Conservation (phyloP, 2,888 invertebrate species). For the Stenolophus ochropezus region DNA sequence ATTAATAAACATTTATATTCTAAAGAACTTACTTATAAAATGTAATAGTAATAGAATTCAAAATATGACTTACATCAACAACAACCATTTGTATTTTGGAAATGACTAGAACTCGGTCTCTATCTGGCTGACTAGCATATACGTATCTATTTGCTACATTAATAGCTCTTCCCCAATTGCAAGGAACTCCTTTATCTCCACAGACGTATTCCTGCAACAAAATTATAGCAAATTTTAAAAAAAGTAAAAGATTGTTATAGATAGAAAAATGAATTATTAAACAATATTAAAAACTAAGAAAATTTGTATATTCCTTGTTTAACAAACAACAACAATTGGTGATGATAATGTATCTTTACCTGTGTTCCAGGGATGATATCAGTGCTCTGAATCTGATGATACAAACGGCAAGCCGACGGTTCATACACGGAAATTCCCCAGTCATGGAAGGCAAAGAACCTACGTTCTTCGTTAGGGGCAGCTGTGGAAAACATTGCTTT, state of each 20-base stretch:
- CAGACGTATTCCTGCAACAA: constrained; percentile 79
- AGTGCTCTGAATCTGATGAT: constrained; percentile 82
- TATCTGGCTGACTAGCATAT: constrained; percentile 82
- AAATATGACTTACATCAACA: constrained; percentile 78
- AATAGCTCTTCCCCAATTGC: constrained; percentile 84
- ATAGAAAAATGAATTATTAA: too few relatives aligned
- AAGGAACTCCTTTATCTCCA: constrained; percentile 80
- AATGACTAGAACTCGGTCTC: constrained; percentile 82
- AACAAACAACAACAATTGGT: constrained; percentile 79
- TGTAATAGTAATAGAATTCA: too few relatives aligned
- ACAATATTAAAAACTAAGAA: too few relatives aligned
- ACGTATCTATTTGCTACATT: constrained; percentile 83
- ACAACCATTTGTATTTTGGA: constrained; percentile 84
- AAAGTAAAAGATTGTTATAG: too few relatives aligned
- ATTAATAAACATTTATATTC: too few relatives aligned
- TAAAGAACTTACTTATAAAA: too few relatives aligned
- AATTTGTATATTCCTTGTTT: too few relatives aligned
- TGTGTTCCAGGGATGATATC: constrained; percentile 83
- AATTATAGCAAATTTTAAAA: too few relatives aligned
- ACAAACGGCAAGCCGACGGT: constrained; percentile 81
- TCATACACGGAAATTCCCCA: constrained; percentile 85
- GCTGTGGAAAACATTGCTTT: constrained; percentile 69
- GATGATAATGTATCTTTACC: constrained; percentile 68
- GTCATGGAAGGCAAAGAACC: constrained; percentile 85
- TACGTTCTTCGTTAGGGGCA: constrained; percentile 77